A percentile compares a stretch with the other conserved stretches of the same genome.
Conservation (phyloP, 2,888 invertebrate species). For the Heliconius aoede region DNA sequence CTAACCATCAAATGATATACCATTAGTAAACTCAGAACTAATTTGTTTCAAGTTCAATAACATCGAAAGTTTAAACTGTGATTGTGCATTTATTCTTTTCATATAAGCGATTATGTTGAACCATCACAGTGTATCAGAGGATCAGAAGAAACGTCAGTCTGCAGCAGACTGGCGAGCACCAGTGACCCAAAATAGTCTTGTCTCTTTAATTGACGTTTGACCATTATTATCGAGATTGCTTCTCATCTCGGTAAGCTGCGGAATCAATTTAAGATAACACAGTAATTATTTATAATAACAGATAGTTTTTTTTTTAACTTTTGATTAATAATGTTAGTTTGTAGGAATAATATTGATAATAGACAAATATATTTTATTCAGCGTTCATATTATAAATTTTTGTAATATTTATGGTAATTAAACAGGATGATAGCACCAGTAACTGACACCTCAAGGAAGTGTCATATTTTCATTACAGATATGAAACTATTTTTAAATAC, state of each 20-base stretch:
- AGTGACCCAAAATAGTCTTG: constrained; percentile 37
- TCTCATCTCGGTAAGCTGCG: constrained; percentile 28
- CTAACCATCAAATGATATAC: constrained; percentile 11
- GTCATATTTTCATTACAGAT: too few species aligned
- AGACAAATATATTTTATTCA: background rate
- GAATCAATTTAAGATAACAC: constrained; percentile 30
- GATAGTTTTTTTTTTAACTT: background rate
- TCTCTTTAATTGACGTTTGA: constrained; percentile 36
- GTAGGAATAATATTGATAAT: background rate
- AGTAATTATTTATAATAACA: constrained; percentile 13
- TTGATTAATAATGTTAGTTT: background rate
- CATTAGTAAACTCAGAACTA: constrained; percentile 11
- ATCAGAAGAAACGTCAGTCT: constrained; percentile 27
- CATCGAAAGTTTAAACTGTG: constrained; percentile 25
- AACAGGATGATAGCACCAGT: too few species aligned
- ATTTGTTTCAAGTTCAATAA: constrained; percentile 36
- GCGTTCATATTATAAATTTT: background rate
- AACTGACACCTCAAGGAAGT: too few species aligned
- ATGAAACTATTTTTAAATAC: too few species aligned
- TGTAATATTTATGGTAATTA: background rate
- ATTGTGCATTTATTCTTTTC: constrained; percentile 33
- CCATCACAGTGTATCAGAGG: constrained; percentile 34
- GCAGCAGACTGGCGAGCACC: constrained; percentile 18
- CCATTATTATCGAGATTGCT: constrained; percentile 37
- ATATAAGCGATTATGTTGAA: constrained; percentile 13